Percentiles rank a stretch among this genome's conserved stretches.
These are phyloP conservation scores for Scaptomyza parva DNA, from an alignment of 2,888 invertebrate species.

Conservation along the genomic window DNA sequence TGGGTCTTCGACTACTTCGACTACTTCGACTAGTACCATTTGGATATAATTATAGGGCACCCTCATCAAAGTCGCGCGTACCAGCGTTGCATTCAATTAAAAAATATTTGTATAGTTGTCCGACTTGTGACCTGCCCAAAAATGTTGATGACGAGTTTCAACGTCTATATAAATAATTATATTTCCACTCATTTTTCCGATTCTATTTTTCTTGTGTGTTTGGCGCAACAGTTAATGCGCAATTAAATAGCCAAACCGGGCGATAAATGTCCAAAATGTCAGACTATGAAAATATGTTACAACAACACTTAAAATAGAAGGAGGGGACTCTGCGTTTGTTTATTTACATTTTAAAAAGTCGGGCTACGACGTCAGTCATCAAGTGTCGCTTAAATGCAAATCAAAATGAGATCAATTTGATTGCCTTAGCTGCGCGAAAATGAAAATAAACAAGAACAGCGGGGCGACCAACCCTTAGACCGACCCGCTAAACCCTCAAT, in stretches of 20 bases:
- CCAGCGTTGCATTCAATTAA: conserved; percentile 62
- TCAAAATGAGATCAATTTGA: conserved; percentile 74
- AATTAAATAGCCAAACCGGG: conserved; percentile 62
- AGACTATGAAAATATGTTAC: conserved; percentile 48
- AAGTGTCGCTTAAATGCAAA: conserved; percentile 78
- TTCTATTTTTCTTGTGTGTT: conserved; percentile 5
- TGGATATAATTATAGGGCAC: conserved; percentile 62
- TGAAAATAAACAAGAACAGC: conserved; percentile 76
- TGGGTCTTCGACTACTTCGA: conserved; percentile 18
- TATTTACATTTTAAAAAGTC: conserved; percentile 59
- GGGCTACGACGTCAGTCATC: conserved; percentile 41
- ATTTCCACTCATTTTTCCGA: conserved; percentile 2
- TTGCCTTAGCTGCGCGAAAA: conserved; percentile 62
- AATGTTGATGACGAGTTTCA: conserved; percentile 31
- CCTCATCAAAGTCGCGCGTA: conserved; percentile 65
- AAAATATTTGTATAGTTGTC: conserved; percentile 52
- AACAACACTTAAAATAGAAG: background rate
- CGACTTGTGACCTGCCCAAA: conserved; percentile 48
- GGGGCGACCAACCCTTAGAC: conserved; percentile 40
- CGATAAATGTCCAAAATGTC: conserved; percentile 65
- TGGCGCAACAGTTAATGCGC: conserved; percentile 61
- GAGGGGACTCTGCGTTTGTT: conserved; percentile 35
- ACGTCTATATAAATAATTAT: conserved; percentile 15
- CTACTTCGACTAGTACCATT: background rate
- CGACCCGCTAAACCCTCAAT: conserved; percentile 11